A percentile compares a stretch with the other conserved stretches of the same genome.
Evolutionary conservation across 2,888 invertebrate genomes (phyloP).

Genomic region (Synergus gifuensis): DNA sequence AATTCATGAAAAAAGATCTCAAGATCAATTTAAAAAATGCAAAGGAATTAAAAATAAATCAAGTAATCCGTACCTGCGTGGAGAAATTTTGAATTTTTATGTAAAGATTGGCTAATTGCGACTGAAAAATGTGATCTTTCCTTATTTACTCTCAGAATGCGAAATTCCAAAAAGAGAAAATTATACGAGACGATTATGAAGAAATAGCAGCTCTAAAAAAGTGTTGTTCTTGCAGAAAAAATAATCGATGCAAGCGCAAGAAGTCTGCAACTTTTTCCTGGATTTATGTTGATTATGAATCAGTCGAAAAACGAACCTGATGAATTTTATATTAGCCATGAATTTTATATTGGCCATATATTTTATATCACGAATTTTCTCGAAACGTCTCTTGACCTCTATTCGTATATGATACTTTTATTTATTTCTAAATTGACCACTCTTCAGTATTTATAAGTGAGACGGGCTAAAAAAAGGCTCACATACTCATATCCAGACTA

Average conservation of each 20-base stretch:
- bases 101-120: too few species aligned
- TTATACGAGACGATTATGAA: not conserved
- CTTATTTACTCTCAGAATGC: not conserved
- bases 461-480: not conserved
- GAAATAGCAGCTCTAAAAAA: not conserved
- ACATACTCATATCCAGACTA: slow-evolving; percentile 1
- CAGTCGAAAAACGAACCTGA: not conserved
- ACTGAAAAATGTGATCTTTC: too few species aligned
- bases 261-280: not conserved
- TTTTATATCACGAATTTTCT: not conserved
- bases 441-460: not conserved
- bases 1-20: too few species aligned
- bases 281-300: not conserved
- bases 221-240: not conserved
- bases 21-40: too few species aligned
- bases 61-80: too few species aligned
- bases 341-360: not conserved
- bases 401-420: not conserved
- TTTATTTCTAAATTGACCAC: not conserved
- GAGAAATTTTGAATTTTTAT: too few species aligned
- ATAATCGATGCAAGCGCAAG: not conserved
- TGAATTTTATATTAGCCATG: not conserved
- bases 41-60: too few species aligned
- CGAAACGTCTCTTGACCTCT: not conserved
- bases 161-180: not conserved